Base-by-base conservation (phyloP, 2,113 vertebrate species). In the Tylochromis polylepis region DNA sequence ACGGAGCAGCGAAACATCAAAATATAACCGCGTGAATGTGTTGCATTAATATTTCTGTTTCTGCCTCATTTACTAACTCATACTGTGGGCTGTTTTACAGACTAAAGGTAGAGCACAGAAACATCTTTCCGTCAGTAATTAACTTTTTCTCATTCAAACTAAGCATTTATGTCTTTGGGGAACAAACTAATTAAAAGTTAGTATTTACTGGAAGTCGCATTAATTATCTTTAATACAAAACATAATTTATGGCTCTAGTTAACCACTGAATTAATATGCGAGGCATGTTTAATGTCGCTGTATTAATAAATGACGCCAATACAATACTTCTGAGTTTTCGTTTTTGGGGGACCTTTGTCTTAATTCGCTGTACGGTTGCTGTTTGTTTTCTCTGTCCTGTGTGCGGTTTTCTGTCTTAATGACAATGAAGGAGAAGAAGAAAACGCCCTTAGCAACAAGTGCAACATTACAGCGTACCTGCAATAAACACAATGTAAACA, bases 381-480 rank as follows among this genome's bases (percentile, higher is more conserved):
- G 38, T 10, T 34, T 62, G 22, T 34, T 75, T 31, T 53, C 10
- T 27, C 16, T 55, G 20, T 6, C 6, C 27, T 18, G 7, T n/a
- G 7, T 57, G 22, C 24, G 12, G 6, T 59, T 84, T 41, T 60
- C 18, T 22, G 2, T 72, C 11, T 3, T 12, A 3, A 11, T 2
- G 4, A 27, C 31, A 67, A 67, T 11, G 27, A 27, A 10, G n/a
- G 16, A 11, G 20, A 11, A 87, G 24, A 75, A 0, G 16, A n/a
- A 77, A 43, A 41, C 5, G 5, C 4, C 22, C 58, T 43, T 43
- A 31, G 90, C 91, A 94, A 92, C 91, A 86, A 84, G 88, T 89
- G 77, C 38, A 60, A 36, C 62, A 20, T 14, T 2, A 55, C 53
- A 1, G 16, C 7, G 1, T 43, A 16, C 31, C 82, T 87, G 78